These are phyloP conservation scores for Holothuria scabra DNA, from an alignment of 53 echinoderm and acorn worm species.

Conservation along the genomic window DNA sequence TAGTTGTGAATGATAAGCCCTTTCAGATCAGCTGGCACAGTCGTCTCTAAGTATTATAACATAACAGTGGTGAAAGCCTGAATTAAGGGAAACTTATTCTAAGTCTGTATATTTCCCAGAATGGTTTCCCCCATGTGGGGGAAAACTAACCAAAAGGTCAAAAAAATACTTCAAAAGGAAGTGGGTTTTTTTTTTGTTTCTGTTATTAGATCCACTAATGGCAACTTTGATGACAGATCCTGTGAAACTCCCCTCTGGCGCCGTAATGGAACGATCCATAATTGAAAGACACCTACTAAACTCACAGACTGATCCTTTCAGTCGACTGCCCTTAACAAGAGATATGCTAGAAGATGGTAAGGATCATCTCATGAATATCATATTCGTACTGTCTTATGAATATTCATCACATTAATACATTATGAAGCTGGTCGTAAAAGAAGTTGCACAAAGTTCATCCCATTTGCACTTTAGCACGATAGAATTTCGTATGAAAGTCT, in stretches of 20 bases:
- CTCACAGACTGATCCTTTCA: slow-evolving; percentile 91
- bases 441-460: too few relatives aligned
- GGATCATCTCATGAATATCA: background rate
- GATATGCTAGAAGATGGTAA: slow-evolving; percentile 85
- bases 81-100: too few relatives aligned
- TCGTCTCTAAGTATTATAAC: too few relatives aligned
- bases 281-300: slow-evolving; percentile 96
- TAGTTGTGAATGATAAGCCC: too few relatives aligned
- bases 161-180: background rate
- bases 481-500: too few relatives aligned
- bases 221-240: slow-evolving; percentile 93
- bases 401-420: too few relatives aligned
- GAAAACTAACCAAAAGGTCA: background rate
- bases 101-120: background rate
- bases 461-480: too few relatives aligned
- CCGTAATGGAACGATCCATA: slow-evolving; percentile 92
- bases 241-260: slow-evolving; percentile 88
- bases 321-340: slow-evolving; percentile 73
- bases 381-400: too few relatives aligned
- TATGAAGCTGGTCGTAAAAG: too few relatives aligned
- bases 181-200: background rate
- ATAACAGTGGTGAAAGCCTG: too few relatives aligned
- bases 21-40: too few relatives aligned
- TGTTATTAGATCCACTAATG: slow-evolving; percentile 87
- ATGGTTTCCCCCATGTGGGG: background rate